A percentile compares a stretch with the other conserved stretches of the same genome.
Conservation (phyloP, 2,113 vertebrate genomes). For the Girardinichthys multiradiatus region DNA sequence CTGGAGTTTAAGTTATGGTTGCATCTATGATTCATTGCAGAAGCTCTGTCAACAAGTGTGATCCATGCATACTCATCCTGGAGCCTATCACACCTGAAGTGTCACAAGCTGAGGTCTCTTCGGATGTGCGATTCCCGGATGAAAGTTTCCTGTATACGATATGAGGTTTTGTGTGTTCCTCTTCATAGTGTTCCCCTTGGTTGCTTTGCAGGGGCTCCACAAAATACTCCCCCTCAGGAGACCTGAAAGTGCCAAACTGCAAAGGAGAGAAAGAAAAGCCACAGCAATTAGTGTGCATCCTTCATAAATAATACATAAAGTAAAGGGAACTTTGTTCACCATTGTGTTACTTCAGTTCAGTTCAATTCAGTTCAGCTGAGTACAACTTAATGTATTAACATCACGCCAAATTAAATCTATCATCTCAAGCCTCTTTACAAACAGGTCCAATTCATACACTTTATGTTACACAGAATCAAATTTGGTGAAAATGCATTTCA, state of each 20-base stretch:
- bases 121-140: conserved; percentile 71
- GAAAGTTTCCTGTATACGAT: conserved; percentile 88
- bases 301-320: not conserved
- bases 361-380: too few relatives aligned
- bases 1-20: not conserved
- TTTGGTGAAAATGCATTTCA: too few relatives aligned
- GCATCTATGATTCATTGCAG: not conserved
- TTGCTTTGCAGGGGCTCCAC: conserved; percentile 91
- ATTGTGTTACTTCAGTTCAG: not conserved
- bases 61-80: conserved; percentile 2
- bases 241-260: conserved; percentile 97
- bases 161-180: conserved; percentile 96
- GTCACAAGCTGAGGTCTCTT: conserved; percentile 81
- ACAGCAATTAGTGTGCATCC: conserved; percentile 40
- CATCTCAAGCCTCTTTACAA: too few relatives aligned
- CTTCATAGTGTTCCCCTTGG: conserved; percentile 88
- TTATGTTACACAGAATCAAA: too few relatives aligned
- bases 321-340: not conserved
- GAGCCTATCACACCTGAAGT: conserved; percentile 86
- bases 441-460: too few relatives aligned
- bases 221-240: conserved; percentile 95
- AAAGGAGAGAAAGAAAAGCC: conserved; percentile 14
- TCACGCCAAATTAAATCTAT: too few relatives aligned
- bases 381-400: too few relatives aligned
- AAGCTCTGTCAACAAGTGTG: not conserved